Conservation (phyloP, 2,888 invertebrate genomes). For the Operophtera brumata region DNA sequence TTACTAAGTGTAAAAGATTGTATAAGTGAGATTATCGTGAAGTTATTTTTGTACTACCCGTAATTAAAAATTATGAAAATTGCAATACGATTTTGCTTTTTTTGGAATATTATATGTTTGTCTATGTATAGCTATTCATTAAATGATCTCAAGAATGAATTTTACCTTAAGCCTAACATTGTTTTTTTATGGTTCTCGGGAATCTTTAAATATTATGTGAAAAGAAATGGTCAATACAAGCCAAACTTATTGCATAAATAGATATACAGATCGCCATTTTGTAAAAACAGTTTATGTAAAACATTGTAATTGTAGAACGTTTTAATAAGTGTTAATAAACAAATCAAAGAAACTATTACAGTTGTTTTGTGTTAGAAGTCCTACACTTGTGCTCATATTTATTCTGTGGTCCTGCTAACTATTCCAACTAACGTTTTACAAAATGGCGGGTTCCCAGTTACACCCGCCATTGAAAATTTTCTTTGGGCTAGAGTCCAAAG, state of each 20-base stretch:
- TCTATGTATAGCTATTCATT: constrained; percentile 38
- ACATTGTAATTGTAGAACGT: constrained; percentile 64
- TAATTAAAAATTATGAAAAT: constrained; percentile 12
- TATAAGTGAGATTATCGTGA: constrained; percentile 70
- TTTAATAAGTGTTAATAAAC: constrained; percentile 75
- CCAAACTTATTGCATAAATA: constrained; percentile 51
- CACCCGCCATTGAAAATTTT: no score
- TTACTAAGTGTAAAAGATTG: constrained; percentile 52
- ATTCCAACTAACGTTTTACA: no score
- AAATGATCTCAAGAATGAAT: constrained; percentile 58
- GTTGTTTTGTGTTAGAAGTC: constrained; percentile 9
- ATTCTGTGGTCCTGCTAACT: no score
- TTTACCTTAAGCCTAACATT: constrained; percentile 38
- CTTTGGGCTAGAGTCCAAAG: no score
- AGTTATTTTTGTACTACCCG: constrained; percentile 69
- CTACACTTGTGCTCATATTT: no score
- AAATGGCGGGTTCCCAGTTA: no score
- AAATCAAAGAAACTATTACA: constrained; percentile 43
- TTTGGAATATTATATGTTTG: constrained; percentile 29
- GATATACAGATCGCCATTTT: constrained; percentile 65
- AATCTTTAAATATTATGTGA: constrained; percentile 30
- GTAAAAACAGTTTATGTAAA: constrained; percentile 46
- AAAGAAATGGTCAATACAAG: constrained; percentile 41
- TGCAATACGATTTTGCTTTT: constrained; percentile 23
- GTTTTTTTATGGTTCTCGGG: constrained; percentile 38